These are phyloP conservation scores for Spodoptera litura DNA, from an alignment of 1,140 invertebrate species.

Conservation along the genomic window DNA sequence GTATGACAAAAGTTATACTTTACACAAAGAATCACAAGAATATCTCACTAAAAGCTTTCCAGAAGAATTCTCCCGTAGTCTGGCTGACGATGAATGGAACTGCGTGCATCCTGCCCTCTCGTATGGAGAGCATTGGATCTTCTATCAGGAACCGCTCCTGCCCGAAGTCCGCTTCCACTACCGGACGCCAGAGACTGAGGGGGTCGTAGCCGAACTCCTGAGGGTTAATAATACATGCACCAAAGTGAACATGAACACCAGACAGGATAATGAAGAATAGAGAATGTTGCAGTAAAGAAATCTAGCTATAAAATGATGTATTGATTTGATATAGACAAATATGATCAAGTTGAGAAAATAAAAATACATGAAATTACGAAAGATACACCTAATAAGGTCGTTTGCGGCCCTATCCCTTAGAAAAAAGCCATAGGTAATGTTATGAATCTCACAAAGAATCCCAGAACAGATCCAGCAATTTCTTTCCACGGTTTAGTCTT, in stretches of 20 bases:
- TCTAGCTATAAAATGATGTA: no score
- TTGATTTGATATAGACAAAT: no score
- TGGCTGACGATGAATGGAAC: constrained; percentile 89
- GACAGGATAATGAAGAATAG: no score
- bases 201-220: constrained; percentile 83
- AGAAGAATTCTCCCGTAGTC: constrained; percentile 88
- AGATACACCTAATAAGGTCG: no score
- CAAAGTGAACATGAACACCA: no score
- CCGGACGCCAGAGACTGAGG: constrained; percentile 88
- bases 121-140: constrained; percentile 87
- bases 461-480: constrained; percentile 81
- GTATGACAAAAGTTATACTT: neutral
- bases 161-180: constrained; percentile 89
- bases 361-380: no score
- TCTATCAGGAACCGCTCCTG: constrained; percentile 89
- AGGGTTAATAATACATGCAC: no score
- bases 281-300: no score
- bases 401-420: no score
- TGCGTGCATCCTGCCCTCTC: constrained; percentile 87
- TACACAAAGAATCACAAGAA: neutral
- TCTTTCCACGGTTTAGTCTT: constrained; percentile 85
- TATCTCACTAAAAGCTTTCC: constrained; percentile 68
- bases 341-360: no score
- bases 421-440: no score
- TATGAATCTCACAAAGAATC: constrained; percentile 84